A percentile compares a stretch with the other conserved stretches of the same genome.
Conservation (phyloP, 2,113 vertebrate species). For the Antigone vipio region DNA sequence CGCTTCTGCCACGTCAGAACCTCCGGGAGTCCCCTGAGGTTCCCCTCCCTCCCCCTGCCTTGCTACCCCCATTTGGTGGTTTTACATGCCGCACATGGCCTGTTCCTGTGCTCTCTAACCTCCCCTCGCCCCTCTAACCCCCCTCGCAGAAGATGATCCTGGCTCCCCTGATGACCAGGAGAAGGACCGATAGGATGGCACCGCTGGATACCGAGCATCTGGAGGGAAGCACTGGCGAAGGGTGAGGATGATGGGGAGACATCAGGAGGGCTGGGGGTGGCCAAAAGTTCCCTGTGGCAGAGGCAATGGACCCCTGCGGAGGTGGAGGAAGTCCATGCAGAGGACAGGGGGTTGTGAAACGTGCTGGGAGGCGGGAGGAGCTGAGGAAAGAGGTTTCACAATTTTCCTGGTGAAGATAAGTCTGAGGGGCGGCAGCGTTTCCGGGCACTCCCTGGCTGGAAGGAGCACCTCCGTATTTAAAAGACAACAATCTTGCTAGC, state of each 20-base stretch:
- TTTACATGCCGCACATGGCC: accelerated
- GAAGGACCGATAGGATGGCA: not conserved
- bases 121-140: accelerated
- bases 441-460: not conserved
- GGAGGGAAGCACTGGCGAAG: not conserved
- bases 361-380: not conserved
- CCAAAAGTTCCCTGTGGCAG: not conserved
- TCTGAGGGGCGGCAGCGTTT: not conserved
- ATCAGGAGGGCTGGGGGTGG: no score
- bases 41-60: not conserved
- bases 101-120: not conserved
- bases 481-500: not conserved
- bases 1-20: not conserved
- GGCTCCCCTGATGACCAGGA: not conserved
- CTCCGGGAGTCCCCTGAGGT: not conserved
- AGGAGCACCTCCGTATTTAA: not conserved
- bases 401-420: not conserved
- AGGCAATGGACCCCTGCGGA: accelerated
- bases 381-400: not conserved
- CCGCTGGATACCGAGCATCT: not conserved
- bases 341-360: not conserved
- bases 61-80: accelerated
- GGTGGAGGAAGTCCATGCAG: not conserved
- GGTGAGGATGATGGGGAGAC: not conserved
- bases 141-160: not conserved